Conservation (phyloP, 1,140 invertebrate species). For the Aphaenogaster ashmeadi region DNA sequence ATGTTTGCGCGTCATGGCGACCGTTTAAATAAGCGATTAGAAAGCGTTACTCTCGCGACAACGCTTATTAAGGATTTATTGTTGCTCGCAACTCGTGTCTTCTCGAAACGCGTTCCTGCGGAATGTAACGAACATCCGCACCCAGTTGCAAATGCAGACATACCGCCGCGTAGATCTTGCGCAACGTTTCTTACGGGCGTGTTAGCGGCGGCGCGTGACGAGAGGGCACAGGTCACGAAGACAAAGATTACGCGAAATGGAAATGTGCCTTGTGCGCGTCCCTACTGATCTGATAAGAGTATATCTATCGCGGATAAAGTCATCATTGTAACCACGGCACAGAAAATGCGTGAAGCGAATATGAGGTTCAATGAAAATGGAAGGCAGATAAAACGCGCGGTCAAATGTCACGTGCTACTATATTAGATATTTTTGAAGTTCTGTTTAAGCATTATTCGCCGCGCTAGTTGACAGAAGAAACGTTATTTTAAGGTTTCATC, state of each 20-base stretch:
- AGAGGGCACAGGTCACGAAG: conserved; percentile 9
- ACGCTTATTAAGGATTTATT: conserved; percentile 39
- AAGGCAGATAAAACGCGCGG: not conserved
- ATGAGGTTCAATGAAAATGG: not conserved
- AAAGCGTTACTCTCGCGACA: conserved; percentile 22
- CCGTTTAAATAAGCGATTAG: conserved; percentile 36
- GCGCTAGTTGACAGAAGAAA: not conserved
- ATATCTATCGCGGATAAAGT: not conserved
- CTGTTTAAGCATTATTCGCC: not conserved
- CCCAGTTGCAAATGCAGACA: conserved; percentile 18
- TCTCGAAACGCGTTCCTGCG: conserved; percentile 22
- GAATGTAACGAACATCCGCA: conserved; percentile 35
- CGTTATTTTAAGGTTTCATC: not conserved
- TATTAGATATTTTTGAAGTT: not conserved
- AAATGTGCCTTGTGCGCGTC: conserved; percentile 2
- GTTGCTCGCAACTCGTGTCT: not conserved
- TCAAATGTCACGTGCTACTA: not conserved
- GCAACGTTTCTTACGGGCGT: conserved; percentile 31
- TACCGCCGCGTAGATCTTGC: conserved; percentile 13
- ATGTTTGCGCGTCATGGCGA: not conserved
- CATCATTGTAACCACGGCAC: not conserved
- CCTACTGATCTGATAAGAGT: conserved; percentile 51
- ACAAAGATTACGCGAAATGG: conserved; percentile 32
- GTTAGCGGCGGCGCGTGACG: conserved; percentile 34
- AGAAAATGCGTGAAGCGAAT: not conserved